Evolutionary conservation across 2,888 invertebrate species (phyloP), one percentile per base, ranked within the genome.

Genomic region (Polia nebulosa): DNA sequence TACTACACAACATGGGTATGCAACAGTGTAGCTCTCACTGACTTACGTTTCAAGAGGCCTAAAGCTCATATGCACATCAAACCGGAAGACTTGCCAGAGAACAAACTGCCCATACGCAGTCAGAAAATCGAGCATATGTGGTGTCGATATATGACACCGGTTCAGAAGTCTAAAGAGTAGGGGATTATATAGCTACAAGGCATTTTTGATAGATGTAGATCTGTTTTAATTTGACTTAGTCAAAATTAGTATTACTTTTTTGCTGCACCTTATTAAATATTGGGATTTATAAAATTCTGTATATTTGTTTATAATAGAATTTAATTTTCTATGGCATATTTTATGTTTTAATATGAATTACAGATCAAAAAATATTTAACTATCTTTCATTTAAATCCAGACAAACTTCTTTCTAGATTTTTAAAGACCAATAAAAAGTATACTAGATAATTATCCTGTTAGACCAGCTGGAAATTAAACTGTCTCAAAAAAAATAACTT

Each of bases 131-230:
- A 92, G 36, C 87, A 90, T 27, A 95, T 95, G 95, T 94, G 94
- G 95, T 94, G 94, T 45, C 92, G 90, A 0, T 94, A 84, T 44
- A 91, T 93, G 92, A 87, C 88, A 0, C 90, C 91, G 0, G 70
- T 85, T 8, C 79, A 64, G 44, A 83, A 76, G 51, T 65, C 57
- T n/a, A 47, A 34, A 6, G 8, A 25, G 0, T 52, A 61, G 25
- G 1, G 1, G 13, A 29, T 13, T 3, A n/a, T 51, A 51, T 29
- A 49, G 4, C n/a, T n/a, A 29, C 29, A 17, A 49, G 8, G 0
- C 1, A 8, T 49, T 27, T 11, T n/a, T 29, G 29, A 13, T 27
- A 9, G 5, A n/a, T 5, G 15, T 32, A 20, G 27, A 45, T 22
- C 32, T 13, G 20, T 32, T 32, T 20, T 15, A 20, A 51, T n/a